These are phyloP conservation scores for Peromyscus eremicus DNA, from an alignment of 2,797 vertebrate genomes.

Conservation along the genomic window DNA sequence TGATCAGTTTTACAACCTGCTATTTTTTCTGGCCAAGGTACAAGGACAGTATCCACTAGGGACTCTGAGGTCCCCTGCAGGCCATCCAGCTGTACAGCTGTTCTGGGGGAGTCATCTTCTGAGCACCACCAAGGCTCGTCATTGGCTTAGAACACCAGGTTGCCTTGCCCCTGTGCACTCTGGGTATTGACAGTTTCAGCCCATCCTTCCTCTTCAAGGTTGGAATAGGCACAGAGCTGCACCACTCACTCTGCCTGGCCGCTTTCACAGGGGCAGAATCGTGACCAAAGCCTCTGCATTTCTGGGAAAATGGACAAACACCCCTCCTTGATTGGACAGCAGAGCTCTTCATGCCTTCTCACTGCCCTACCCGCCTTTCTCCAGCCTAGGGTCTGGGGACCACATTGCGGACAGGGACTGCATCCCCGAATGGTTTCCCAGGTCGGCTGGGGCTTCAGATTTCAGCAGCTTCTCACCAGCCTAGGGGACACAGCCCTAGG, in stretches of 20 bases:
- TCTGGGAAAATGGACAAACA: neutral
- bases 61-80: neutral
- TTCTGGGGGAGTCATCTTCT: accelerated
- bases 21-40: neutral
- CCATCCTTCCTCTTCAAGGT: neutral
- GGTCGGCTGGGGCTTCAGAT: neutral
- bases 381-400: neutral
- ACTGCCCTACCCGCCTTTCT: neutral
- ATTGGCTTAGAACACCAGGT: neutral
- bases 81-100: accelerated
- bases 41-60: neutral
- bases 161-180: neutral
- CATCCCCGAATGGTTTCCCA: neutral
- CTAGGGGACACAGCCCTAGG: neutral
- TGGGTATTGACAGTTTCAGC: neutral
- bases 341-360: neutral
- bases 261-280: neutral
- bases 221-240: neutral
- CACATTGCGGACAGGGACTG: neutral
- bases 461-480: neutral
- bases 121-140: accelerated
- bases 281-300: neutral
- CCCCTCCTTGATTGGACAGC: neutral
- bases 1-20: neutral
- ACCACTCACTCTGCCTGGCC: neutral